These are phyloP conservation scores for Neogale vison DNA, from an alignment of 2,113 vertebrate genomes.

Conservation along the genomic window DNA sequence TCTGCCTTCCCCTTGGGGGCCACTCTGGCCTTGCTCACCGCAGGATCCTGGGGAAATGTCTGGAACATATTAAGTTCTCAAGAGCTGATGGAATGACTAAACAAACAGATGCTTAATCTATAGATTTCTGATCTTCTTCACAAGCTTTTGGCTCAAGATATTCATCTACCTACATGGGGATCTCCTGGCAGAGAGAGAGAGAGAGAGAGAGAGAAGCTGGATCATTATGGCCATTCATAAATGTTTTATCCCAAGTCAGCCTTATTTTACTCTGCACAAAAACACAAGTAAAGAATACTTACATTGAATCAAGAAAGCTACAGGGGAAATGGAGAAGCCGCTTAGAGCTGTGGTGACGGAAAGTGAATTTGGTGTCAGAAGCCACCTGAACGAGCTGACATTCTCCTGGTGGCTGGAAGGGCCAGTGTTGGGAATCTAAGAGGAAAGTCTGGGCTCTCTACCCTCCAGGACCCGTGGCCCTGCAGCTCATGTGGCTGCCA, in stretches of 20 bases:
- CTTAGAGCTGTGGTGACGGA: neutral
- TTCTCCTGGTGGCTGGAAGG: rapidly evolving
- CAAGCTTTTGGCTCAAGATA: neutral
- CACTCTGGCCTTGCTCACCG: neutral
- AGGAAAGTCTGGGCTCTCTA: rapidly evolving
- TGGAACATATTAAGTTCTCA: neutral
- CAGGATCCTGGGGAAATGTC: neutral
- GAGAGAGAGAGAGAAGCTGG: neutral
- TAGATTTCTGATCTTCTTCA: neutral
- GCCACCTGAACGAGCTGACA: no score
- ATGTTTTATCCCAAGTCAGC: neutral
- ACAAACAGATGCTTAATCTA: neutral
- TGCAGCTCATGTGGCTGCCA: neutral
- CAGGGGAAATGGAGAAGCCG: neutral
- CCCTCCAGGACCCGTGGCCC: rapidly evolving
- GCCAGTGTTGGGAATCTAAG: neutral
- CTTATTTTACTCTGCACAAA: slow-evolving; percentile 38
- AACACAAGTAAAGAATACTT: slow-evolving; percentile 17
- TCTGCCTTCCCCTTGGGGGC: neutral
- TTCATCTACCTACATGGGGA: neutral
- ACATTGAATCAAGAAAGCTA: neutral
- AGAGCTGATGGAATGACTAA: neutral
- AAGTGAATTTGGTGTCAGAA: neutral
- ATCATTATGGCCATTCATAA: neutral
- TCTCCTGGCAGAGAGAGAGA: neutral